Evolutionary conservation across 2,113 vertebrate genomes (phyloP), one percentile per base, ranked within the genome.

Genomic region (Blennius ocellaris): DNA sequence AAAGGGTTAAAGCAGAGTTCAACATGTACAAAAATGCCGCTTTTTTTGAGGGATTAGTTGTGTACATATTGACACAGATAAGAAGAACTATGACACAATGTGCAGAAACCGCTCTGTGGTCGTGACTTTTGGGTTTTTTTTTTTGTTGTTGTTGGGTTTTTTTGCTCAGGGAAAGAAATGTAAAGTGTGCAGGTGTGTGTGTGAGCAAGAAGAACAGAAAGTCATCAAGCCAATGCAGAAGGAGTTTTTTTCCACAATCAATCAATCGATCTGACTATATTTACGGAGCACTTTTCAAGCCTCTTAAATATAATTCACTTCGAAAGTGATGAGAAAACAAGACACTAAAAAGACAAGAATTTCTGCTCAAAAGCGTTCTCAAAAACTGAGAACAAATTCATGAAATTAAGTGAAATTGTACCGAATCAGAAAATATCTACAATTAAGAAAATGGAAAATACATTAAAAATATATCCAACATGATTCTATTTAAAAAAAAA

Each of bases 381-480:
- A 30, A 30, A 30, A 30, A 30, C 21, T 30, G 21, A 30, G 21
- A 4, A 30, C 4, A 4, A 4, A 30, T 30, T 30, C 21, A 30
- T 30, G 4, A 30, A 30, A 30, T 30, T 30, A 30, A 30, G 21
- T 30, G 21, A 30, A 30, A 30, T 30, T 30, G 2, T 30, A 30
- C 21, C 21, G 4, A 30, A 30, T 30, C 21, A 30, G 21, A 30
- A 30, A 30, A 30, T 30, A 30, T 30, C 21, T 30, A 30, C 21
- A 30, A 30, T 30, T 30, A 30, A 30, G 21, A 30, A 30, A 30
- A 30, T 30, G 21, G 2, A 30, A 62, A 81, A 69, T 12, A 62
- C 76, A 51, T 60, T 77, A 49, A 82, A 50, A 79, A 73, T 68
- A 45, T 61, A 60, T 12, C 48, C 61, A 76, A 73, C 36, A 55